phyloP scores from a whole-genome alignment of 2,113 vertebrate genomes.

The Archilochus colubris region DNA sequence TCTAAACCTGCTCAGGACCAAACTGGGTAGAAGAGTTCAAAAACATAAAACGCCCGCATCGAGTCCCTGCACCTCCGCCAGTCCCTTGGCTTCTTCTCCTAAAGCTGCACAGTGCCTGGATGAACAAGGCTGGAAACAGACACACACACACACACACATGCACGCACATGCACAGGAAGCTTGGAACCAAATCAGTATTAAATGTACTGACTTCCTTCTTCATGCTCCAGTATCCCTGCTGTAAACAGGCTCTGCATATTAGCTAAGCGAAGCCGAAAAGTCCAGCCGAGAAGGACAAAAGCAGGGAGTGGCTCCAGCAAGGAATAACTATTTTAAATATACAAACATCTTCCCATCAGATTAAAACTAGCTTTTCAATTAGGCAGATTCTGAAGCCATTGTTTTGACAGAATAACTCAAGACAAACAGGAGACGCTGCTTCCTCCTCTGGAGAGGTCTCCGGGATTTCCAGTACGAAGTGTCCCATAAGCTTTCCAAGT shows the following conservation, averaged over 20 bases:
- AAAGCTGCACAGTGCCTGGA: neutral
- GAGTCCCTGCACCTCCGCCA: neutral
- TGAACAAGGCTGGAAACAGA: neutral
- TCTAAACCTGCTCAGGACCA: constrained; percentile 39
- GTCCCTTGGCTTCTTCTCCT: neutral
- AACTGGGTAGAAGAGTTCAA: neutral
- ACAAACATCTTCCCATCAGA: constrained; percentile 66
- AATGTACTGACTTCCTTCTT: constrained; percentile 21
- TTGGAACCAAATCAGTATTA: neutral
- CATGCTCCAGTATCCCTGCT: constrained; percentile 25
- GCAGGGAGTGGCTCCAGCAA: constrained; percentile 49
- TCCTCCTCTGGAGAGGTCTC: constrained; percentile 48
- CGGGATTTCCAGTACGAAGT: neutral
- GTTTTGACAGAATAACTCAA: constrained; percentile 52
- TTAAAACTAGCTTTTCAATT: constrained; percentile 44
- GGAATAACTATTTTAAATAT: constrained; percentile 70
- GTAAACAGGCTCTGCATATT: constrained; percentile 24
- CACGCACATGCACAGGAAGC: constrained; percentile 46
- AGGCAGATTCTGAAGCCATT: constrained; percentile 58
- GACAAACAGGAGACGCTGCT: constrained; percentile 58
- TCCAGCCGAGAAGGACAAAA: constrained; percentile 60
- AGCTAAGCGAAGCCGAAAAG: constrained; percentile 3
- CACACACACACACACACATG: neutral
- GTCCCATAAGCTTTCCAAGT: neutral
- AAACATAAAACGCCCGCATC: neutral